phyloP scores from a whole-genome alignment of 2,888 invertebrate species.

The Andrena camellia region DNA sequence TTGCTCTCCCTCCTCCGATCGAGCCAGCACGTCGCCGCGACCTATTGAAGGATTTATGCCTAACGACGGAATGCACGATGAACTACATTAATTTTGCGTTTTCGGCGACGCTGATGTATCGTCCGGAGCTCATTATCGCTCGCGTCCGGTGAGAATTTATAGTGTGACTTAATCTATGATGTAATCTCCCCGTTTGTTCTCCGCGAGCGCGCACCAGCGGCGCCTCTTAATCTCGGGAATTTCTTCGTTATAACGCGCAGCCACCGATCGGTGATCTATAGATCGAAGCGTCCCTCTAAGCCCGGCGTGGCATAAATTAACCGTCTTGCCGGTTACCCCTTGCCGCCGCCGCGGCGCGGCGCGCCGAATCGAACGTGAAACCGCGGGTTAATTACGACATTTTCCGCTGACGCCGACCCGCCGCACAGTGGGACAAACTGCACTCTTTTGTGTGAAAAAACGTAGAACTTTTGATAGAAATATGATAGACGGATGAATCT shows the following conservation, averaged over 20 bases:
- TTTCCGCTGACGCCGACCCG: constrained; percentile 30
- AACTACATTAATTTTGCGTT: constrained; percentile 73
- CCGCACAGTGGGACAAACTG: background rate
- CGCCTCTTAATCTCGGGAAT: constrained; percentile 72
- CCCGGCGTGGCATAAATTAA: constrained; percentile 49
- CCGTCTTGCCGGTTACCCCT: background rate
- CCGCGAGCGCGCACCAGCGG: constrained; percentile 46
- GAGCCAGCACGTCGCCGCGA: constrained; percentile 33
- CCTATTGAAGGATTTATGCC: constrained; percentile 67
- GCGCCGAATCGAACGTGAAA: constrained; percentile 23
- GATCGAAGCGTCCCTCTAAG: constrained; percentile 38
- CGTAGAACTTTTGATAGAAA: too few relatives aligned
- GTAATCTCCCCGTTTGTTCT: constrained; percentile 71
- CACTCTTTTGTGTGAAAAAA: too few relatives aligned
- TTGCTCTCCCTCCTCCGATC: constrained; percentile 24
- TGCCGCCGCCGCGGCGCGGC: too few relatives aligned
- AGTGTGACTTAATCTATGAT: constrained; percentile 72
- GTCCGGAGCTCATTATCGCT: constrained; percentile 71
- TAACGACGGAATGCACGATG: constrained; percentile 63
- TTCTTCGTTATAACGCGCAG: constrained; percentile 76
- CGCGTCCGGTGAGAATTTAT: constrained; percentile 69
- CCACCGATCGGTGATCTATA: constrained; percentile 63
- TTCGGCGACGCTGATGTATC: constrained; percentile 72
- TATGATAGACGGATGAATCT: too few relatives aligned
- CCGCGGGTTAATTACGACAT: constrained; percentile 40